Evolutionary conservation across 2,888 invertebrate genomes (phyloP), one percentile per base, ranked within the genome.

Genomic region (Folsomia candida): DNA sequence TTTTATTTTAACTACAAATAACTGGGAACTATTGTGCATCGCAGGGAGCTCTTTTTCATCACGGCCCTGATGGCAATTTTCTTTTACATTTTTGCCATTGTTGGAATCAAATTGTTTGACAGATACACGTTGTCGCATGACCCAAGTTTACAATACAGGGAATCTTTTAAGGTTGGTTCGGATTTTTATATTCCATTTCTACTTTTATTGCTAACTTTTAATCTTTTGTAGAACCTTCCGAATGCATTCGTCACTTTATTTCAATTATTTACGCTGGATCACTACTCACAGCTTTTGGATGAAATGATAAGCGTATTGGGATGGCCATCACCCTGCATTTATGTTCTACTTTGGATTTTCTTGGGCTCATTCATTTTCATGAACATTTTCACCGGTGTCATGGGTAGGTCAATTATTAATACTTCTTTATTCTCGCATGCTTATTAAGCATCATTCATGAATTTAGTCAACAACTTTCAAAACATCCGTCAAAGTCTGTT

Each of bases 341-440:
- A 72, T 63, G 60, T 75, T 9, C 69, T 79, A 6, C 62, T 70
- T 1, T 79, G 79, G 79, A 73, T 79, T 51, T 71, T 79, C 3
- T 69, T 79, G 3, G 78, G 78, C 14, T 74, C 77, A 4, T 78
- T 79, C 51, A 79, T 79, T 51, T 79, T 79, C 54, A 69, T 70
- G 57, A 79, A 79, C 61, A 79, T 79, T 54, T 79, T 79, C 51
- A 75, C 76, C 0, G 79, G 79, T 24, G 78, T 78, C 11, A 79
- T 79, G 79, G 79, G 76, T 75, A 37, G 20, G 22, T 29, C n/a
- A n/a, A 26, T 18, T 59, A 22, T 14, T n/a, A n/a, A n/a, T n/a
- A n/a, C n/a, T n/a, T n/a, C n/a, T n/a, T n/a, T n/a, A n/a, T n/a
- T n/a, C n/a, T n/a, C n/a, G n/a, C n/a, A n/a, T n/a, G n/a, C n/a